A percentile compares a stretch with the other conserved stretches of the same genome.
Evolutionary conservation across 2,888 invertebrate genomes (phyloP).

Genomic region (Hanleya hanleyi): DNA sequence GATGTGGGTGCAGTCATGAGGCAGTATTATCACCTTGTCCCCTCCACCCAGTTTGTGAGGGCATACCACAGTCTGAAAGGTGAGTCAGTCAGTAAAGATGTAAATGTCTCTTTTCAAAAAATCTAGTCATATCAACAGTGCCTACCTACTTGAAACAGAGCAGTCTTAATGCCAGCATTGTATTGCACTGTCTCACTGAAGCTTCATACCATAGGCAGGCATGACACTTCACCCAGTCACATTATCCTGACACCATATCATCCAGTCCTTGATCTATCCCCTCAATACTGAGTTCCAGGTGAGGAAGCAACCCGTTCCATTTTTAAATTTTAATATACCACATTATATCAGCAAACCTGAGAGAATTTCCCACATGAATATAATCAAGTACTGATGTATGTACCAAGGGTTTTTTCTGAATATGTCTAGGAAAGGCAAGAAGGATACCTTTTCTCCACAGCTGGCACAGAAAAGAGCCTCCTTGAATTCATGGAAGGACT

Average conservation of each 20-base stretch:
- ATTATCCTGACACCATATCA: no score
- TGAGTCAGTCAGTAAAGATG: no score
- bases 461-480: slow-evolving; percentile 68
- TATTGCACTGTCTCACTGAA: no score
- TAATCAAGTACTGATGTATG: background rate
- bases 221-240: no score
- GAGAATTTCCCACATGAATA: background rate
- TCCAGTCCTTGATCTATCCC: no score
- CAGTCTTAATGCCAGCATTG: no score
- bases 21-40: slow-evolving; percentile 65
- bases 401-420: background rate
- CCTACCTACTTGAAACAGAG: no score
- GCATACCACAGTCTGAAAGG: slow-evolving; percentile 67
- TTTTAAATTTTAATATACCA: background rate
- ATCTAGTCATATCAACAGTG: no score
- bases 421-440: background rate
- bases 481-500: slow-evolving; percentile 69
- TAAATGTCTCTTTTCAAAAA: no score
- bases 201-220: no score
- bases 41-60: slow-evolving; percentile 69
- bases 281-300: no score
- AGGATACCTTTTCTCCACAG: slow-evolving; percentile 71
- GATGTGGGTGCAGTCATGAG: slow-evolving; percentile 66
- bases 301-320: no score
- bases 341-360: background rate